Conservation (phyloP, 2,113 vertebrate species). For the Melanostigma gelatinosum region DNA sequence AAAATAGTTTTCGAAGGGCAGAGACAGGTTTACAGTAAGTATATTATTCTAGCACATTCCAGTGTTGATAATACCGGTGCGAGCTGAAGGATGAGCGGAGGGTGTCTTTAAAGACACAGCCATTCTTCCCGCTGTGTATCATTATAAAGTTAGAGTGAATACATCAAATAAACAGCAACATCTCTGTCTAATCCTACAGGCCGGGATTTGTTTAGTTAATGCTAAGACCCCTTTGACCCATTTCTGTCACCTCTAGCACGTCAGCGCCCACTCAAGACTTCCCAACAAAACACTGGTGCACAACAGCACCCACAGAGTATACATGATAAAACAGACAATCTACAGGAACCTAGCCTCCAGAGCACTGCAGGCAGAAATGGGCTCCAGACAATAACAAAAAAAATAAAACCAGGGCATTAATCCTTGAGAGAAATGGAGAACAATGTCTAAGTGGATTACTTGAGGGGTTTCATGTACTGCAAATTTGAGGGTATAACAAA, state of each 20-base stretch:
- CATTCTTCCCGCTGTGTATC: conserved; percentile 61
- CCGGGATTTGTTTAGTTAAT: conserved; percentile 91
- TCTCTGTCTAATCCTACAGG: conserved; percentile 89
- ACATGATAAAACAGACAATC: conserved; percentile 64
- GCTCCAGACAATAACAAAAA: conserved; percentile 46
- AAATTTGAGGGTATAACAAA: conserved; percentile 25
- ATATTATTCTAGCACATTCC: conserved; percentile 45
- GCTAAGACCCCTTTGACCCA: conserved; percentile 90
- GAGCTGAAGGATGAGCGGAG: conserved; percentile 11
- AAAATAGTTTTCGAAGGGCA: conserved; percentile 7
- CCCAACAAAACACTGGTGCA: conserved; percentile 71
- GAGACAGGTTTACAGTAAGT: conserved; percentile 25
- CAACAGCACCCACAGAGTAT: conserved; percentile 58
- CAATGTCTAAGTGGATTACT: conserved; percentile 63
- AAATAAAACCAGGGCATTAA: conserved; percentile 44
- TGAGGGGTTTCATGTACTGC: conserved; percentile 36
- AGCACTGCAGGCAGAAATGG: conserved; percentile 36
- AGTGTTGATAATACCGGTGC: conserved; percentile 33
- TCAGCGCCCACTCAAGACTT: conserved; percentile 80
- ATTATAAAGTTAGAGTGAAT: conserved; percentile 84
- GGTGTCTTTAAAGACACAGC: conserved; percentile 27
- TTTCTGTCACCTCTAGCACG: conserved; percentile 83
- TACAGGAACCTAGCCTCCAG: conserved; percentile 42
- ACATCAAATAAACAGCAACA: conserved; percentile 87
- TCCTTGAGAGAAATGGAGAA: conserved; percentile 54